These are phyloP conservation scores for Drosophila takahashii DNA, from an alignment of 1,140 invertebrate genomes.

Conservation along the genomic window DNA sequence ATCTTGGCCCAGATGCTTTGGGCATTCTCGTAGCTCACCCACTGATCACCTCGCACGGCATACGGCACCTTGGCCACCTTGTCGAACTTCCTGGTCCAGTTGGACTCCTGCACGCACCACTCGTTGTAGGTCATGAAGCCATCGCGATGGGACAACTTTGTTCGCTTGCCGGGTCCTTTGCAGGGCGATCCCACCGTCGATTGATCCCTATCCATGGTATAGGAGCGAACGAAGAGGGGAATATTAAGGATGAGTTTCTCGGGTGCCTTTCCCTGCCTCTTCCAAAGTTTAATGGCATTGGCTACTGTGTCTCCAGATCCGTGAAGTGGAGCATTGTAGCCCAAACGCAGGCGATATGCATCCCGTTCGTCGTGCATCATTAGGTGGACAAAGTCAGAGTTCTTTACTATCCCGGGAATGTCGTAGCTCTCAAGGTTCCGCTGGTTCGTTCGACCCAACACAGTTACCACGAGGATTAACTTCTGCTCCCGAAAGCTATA, in stretches of 20 bases:
- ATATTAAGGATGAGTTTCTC: conserved; percentile 89
- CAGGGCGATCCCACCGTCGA: conserved; percentile 86
- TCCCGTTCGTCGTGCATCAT: conserved; percentile 90
- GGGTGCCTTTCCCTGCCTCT: conserved; percentile 85
- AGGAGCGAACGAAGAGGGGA: conserved; percentile 88
- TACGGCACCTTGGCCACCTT: conserved; percentile 73
- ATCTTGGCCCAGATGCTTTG: conserved; percentile 83
- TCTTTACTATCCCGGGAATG: conserved; percentile 84
- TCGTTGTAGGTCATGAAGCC: conserved; percentile 92
- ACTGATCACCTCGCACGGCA: conserved; percentile 76
- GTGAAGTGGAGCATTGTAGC: conserved; percentile 87
- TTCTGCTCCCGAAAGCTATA: conserved; percentile 85
- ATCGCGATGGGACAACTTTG: conserved; percentile 87
- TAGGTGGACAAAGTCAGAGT: conserved; percentile 87
- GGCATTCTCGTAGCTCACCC: conserved; percentile 84
- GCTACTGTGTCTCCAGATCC: conserved; percentile 66
- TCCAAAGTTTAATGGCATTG: conserved; percentile 86
- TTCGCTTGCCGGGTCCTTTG: conserved; percentile 86
- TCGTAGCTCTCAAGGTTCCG: conserved; percentile 86
- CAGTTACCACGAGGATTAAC: conserved; percentile 87
- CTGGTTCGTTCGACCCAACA: conserved; percentile 85
- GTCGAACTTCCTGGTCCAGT: conserved; percentile 49
- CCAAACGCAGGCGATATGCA: conserved; percentile 85
- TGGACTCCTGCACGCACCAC: conserved; percentile 77
- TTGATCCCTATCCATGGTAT: conserved; percentile 85